A percentile compares a stretch with the other conserved stretches of the same genome.
phyloP scores from a whole-genome alignment of 2,113 vertebrate genomes.

The Elachura formosa region DNA sequence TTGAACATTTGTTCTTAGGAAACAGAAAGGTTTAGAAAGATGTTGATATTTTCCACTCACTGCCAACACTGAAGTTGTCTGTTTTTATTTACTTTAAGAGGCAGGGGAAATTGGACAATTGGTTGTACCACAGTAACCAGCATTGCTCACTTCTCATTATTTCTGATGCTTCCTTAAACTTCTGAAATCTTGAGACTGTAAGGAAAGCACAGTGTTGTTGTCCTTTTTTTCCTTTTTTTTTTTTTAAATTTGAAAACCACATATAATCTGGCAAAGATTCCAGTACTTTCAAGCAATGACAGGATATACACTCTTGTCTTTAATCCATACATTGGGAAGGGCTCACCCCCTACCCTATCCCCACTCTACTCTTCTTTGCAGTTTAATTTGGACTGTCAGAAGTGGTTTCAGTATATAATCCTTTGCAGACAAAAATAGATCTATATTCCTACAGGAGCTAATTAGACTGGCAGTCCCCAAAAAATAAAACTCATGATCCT shows the following conservation, averaged over 20 bases:
- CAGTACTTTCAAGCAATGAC: constrained; percentile 1
- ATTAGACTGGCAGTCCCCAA: neutral
- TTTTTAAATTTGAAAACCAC: neutral
- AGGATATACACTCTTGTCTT: neutral
- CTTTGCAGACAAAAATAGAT: neutral
- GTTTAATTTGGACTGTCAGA: constrained; percentile 29
- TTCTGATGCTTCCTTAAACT: constrained; percentile 23
- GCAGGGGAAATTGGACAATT: neutral
- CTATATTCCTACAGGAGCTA: neutral
- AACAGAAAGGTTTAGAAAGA: neutral
- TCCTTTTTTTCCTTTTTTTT: too few species aligned
- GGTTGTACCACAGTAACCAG: neutral
- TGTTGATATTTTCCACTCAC: neutral
- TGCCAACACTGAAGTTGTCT: neutral
- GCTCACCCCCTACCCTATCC: neutral
- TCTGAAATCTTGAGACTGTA: neutral
- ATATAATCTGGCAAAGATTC: neutral
- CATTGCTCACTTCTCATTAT: neutral
- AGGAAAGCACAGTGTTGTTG: neutral
- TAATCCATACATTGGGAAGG: neutral
- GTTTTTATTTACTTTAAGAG: constrained; percentile 46
- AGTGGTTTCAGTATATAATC: constrained; percentile 33
- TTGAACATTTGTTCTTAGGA: neutral
- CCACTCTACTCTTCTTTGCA: neutral
- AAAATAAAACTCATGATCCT: neutral